phyloP scores from a whole-genome alignment of 2,797 vertebrate species.

The Gallinago nigripennis region DNA sequence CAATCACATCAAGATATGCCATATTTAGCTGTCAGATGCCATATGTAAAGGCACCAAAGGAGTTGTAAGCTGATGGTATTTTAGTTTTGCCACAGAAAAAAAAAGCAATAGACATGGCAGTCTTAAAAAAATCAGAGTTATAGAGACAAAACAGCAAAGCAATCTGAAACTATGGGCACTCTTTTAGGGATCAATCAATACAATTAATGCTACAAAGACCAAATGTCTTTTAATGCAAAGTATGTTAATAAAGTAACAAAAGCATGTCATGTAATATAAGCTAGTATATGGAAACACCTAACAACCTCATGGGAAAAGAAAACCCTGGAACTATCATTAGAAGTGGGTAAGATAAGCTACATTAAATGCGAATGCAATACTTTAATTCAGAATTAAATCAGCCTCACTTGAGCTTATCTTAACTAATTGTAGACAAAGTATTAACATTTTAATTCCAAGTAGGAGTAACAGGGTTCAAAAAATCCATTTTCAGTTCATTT shows the following conservation, averaged over 20 bases:
- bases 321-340: background rate
- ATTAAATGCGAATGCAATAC: background rate
- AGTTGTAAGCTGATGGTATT: background rate
- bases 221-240: background rate
- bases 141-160: background rate
- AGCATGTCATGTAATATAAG: background rate
- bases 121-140: background rate
- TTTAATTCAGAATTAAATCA: background rate
- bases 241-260: background rate
- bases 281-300: background rate
- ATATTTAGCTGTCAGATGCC: background rate
- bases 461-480: background rate
- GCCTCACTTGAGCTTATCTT: background rate
- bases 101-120: accelerated
- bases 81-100: background rate
- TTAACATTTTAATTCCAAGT: background rate
- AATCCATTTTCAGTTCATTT: background rate
- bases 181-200: background rate
- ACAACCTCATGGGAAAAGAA: background rate
- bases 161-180: background rate
- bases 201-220: background rate
- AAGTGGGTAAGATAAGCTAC: background rate
- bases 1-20: background rate
- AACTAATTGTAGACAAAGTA: background rate
- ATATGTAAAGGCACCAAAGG: background rate